A percentile compares a stretch with the other conserved stretches of the same genome.
Evolutionary conservation across 2,113 vertebrate species (phyloP).

Genomic region (Bubo bubo): DNA sequence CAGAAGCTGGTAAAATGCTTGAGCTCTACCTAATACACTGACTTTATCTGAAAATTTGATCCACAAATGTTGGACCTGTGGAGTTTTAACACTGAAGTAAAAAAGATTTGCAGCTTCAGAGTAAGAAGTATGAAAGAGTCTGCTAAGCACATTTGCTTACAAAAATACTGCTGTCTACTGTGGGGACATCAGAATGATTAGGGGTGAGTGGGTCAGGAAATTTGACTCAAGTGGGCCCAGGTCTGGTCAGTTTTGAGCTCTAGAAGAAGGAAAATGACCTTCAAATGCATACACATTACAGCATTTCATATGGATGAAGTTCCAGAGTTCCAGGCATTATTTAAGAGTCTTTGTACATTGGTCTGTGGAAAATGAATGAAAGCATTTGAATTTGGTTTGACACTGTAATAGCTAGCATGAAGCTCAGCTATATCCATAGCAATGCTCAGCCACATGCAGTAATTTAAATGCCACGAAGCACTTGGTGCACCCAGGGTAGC

Average conservation of each 20-base stretch:
- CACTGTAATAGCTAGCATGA: not conserved
- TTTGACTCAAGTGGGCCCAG: not conserved
- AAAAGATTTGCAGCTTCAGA: conserved; percentile 16
- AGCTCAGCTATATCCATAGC: not conserved
- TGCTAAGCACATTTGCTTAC: not conserved
- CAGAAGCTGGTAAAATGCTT: not conserved
- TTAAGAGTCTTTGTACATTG: not conserved
- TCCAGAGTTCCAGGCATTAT: not conserved
- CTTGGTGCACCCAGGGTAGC: not conserved
- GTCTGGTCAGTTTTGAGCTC: not conserved
- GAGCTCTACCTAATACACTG: not conserved
- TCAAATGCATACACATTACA: not conserved
- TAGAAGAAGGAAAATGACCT: not conserved
- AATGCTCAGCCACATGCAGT: not conserved
- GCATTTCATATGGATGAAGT: not conserved
- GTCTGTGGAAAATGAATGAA: not conserved
- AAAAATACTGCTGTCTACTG: not conserved
- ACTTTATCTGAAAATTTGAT: not conserved
- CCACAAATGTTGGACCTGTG: not conserved
- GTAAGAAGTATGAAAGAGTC: not conserved
- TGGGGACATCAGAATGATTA: not conserved
- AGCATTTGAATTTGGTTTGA: not conserved
- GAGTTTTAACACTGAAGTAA: conserved; percentile 20
- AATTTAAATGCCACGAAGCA: not conserved
- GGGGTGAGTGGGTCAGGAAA: not conserved